Conservation (phyloP, 2,888 invertebrate species). For the Villa cingulata region DNA sequence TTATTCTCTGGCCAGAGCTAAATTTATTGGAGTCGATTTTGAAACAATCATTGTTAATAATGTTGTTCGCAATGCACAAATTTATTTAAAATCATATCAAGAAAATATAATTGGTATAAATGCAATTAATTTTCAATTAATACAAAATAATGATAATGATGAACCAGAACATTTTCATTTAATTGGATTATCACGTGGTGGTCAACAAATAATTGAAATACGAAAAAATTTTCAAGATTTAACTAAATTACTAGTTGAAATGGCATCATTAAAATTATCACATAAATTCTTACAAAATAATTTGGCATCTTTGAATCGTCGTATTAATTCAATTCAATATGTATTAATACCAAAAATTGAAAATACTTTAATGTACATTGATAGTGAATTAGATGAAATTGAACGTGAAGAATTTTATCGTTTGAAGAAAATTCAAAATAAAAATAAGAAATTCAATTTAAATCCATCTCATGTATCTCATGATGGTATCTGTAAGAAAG, state of each 20-base stretch:
- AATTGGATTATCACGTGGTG: slow-evolving; percentile 9
- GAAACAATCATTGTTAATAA: no score
- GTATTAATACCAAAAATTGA: slow-evolving; percentile 8
- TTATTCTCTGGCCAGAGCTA: neutral
- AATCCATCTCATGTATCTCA: no score
- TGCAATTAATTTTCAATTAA: no score
- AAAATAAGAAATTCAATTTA: no score
- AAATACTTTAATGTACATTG: slow-evolving; percentile 6
- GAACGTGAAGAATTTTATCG: slow-evolving; percentile 10
- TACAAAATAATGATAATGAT: no score
- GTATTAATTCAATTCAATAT: slow-evolving; percentile 8
- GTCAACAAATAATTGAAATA: slow-evolving; percentile 5
- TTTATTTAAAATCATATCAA: no score
- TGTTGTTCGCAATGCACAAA: no score
- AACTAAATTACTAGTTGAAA: slow-evolving; percentile 1
- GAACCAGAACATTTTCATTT: no score
- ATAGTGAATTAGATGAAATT: slow-evolving; percentile 7
- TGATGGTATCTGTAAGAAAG: no score
- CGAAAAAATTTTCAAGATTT: slow-evolving; percentile 1
- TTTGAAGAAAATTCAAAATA: slow-evolving; percentile 3
- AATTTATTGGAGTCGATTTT: slow-evolving; percentile 4
- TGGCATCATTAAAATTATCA: slow-evolving; percentile 4
- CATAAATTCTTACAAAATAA: neutral
- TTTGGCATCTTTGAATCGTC: slow-evolving; percentile 2
- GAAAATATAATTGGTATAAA: no score